Evolutionary conservation across 2,797 vertebrate genomes (phyloP), one percentile per base, ranked within the genome.

Genomic region (Macroramphosus scolopax): DNA sequence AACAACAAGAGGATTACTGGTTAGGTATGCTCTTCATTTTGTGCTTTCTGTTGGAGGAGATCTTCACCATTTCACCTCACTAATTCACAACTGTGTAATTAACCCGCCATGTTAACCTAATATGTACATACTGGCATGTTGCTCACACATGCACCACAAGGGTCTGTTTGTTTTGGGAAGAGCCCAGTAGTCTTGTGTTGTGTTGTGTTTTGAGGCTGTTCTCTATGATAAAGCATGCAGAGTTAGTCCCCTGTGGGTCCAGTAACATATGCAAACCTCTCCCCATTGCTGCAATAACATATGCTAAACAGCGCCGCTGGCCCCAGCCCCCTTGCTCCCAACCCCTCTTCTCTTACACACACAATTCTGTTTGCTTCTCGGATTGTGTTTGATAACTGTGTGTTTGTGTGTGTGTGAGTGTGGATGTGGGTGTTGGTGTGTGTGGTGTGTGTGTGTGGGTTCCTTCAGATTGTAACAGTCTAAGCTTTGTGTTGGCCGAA

Each of bases 401-500:
- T 88, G 85, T 88, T 85, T 87, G 79, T 83, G 69, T 66, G 43
- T 82, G 74, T 79, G 54, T 43, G 40, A 49, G 32, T 51, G 22
- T 37, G 44, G 37, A 45, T 48, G 59, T 64, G 63, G 61, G 50
- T 56, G 68, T 59, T 62, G 68, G 55, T 44, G 36, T 63, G 74
- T 63, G 49, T 51, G 70, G 64, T 62, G 39, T 53, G 51, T 56
- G 47, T 66, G 60, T 55, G 71, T 62, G 54, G 62, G 57, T 78
- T 82, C 63, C 73, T 78, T 78, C 72, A 75, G 82, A 85, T 86
- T 87, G 76, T 82, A 87, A 88, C 88, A 83, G 83, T 86, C 74
- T 74, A 66, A 83, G 79, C 86, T 88, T 87, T 85, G 84, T 89
- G 85, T 89, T 84, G 85, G 79, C 77, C 80, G 68, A 85, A 87